phyloP scores from a whole-genome alignment of 1,140 invertebrate genomes.

The Hypothenemus hampei region DNA sequence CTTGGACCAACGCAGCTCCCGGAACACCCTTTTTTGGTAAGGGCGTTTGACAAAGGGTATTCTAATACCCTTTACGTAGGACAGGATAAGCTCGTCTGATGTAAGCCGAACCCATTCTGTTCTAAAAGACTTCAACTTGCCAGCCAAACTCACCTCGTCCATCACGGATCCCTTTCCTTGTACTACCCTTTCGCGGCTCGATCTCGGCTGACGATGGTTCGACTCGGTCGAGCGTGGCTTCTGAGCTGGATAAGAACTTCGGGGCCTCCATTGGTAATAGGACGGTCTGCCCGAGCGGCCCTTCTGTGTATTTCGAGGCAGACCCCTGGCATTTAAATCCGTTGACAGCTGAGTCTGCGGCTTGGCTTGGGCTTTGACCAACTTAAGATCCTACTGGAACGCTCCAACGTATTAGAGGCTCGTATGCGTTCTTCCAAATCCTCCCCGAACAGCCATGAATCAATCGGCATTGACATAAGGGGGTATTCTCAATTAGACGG shows the following conservation, averaged over 20 bases:
- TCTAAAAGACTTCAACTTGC: background rate
- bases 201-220: background rate
- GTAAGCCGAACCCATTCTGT: background rate
- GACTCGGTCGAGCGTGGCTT: background rate
- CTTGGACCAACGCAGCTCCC: background rate
- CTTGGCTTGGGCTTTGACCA: background rate
- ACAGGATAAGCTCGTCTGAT: background rate
- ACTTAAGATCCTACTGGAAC: background rate
- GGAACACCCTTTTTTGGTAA: background rate
- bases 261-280: too few relatives aligned
- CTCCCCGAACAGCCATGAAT: background rate
- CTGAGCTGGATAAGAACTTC: background rate
- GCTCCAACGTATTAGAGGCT: background rate
- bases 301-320: background rate
- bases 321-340: background rate
- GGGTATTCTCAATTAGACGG: too few relatives aligned
- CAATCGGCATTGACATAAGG: background rate
- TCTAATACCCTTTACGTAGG: background rate
- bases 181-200: background rate
- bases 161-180: background rate
- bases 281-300: background rate
- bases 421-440: background rate
- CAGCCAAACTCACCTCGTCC: background rate
- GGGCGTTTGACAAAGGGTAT: background rate
- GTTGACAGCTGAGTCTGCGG: background rate